These are phyloP conservation scores for Drosophila athabasca DNA, from an alignment of 1,140 invertebrate genomes.

Conservation along the genomic window DNA sequence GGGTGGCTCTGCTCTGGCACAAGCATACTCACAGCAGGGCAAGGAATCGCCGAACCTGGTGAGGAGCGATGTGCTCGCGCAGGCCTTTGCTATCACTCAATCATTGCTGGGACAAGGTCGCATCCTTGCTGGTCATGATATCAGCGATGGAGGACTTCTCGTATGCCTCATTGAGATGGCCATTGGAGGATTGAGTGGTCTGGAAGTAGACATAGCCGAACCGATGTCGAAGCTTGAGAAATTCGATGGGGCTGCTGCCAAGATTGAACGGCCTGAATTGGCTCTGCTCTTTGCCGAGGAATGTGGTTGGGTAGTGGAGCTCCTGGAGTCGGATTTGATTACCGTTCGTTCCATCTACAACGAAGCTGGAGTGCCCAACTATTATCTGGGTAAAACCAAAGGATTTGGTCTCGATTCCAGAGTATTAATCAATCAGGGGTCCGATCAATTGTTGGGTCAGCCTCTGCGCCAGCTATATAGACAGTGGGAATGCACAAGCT, in stretches of 20 bases:
- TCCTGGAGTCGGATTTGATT: slow-evolving; percentile 85
- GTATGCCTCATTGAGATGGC: slow-evolving; percentile 97
- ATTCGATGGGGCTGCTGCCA: slow-evolving; percentile 18
- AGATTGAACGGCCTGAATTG: slow-evolving; percentile 84
- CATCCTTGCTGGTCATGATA: slow-evolving; percentile 95
- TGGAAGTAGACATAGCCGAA: slow-evolving; percentile 87
- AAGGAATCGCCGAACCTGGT: slow-evolving; percentile 92
- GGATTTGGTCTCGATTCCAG: slow-evolving; percentile 88
- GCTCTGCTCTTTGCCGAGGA: slow-evolving; percentile 95
- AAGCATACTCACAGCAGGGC: slow-evolving; percentile 94
- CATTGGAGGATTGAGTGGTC: slow-evolving; percentile 94
- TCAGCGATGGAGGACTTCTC: slow-evolving; percentile 97
- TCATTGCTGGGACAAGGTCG: slow-evolving; percentile 89
- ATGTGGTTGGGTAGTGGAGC: slow-evolving; percentile 95
- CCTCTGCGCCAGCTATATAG: slow-evolving; percentile 88
- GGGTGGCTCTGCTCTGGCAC: slow-evolving; percentile 96
- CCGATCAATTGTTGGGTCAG: slow-evolving; percentile 85
- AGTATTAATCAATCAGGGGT: slow-evolving; percentile 87
- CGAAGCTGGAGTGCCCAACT: slow-evolving; percentile 86
- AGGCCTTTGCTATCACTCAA: slow-evolving; percentile 93
- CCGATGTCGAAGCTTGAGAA: slow-evolving; percentile 24
- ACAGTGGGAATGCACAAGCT: slow-evolving; percentile 98
- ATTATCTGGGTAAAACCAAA: slow-evolving; percentile 88
- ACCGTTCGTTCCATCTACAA: slow-evolving; percentile 87
- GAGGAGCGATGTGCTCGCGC: slow-evolving; percentile 86